Base-by-base conservation (phyloP, 1,140 invertebrate genomes). In the Saccostrea cuccullata region DNA sequence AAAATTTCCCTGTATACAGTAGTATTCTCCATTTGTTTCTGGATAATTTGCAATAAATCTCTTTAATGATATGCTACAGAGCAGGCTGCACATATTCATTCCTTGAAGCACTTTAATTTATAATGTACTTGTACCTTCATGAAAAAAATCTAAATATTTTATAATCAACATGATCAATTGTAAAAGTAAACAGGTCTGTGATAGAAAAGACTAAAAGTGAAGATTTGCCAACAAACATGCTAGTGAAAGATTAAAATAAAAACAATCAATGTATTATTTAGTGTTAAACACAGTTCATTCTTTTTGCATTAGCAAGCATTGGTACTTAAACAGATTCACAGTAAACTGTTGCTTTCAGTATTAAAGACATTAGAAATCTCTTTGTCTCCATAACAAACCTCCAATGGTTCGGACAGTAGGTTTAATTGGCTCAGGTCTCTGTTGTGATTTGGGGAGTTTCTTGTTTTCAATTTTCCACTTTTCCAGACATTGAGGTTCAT, bases 401-500 rank as follows among this genome's bases (percentile, higher is more conserved):
- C 88, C 89, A 64, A 92, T 90, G 15, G 95, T 95, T 89, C 96
- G 94, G 82, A 96, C 94, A 64, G 97, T 96, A 4, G 97, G 97
- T 94, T 96, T 97, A 64, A 94, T 91, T 4, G 97, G 97, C 87
- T 96, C 96, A 0, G 96, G 95, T 90, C 96, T 93, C 82, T 96
- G 94, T 88, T 96, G 95, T 77, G 95, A 90, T 17, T 94, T 93
- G 3, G 97, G 96, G 67, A 97, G 92, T 91, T 96, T 96, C 30
- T 96, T 95, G 91, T 97, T 97, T 92, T 97, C 96, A 55, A 95
- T 94, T 58, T 96, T 95, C 97, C 97, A 97, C 92, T 97, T 97
- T 93, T 97, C 96, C 47, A 97, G 92, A 92, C 97, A 98, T 91
- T 97, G 97, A 0, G 97, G 97, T 92, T 97, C 97, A 94, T 98